A percentile compares a stretch with the other conserved stretches of the same genome.
Evolutionary conservation across 2,888 invertebrate species (phyloP).

Genomic region (Euzetes globulus): DNA sequence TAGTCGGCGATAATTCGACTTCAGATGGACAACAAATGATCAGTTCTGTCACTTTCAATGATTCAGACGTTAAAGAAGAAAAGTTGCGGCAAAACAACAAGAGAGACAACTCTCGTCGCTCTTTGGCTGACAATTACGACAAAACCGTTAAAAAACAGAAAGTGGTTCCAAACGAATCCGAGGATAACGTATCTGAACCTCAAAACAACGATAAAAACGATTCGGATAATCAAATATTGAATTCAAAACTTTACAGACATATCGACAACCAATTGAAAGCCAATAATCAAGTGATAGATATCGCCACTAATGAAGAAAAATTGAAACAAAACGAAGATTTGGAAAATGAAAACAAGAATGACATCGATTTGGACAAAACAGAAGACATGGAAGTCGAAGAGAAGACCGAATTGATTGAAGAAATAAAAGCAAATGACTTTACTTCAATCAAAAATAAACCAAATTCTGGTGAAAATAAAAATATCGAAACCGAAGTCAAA

Average conservation of each 20-base stretch:
- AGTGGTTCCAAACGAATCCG: slow-evolving; percentile 30
- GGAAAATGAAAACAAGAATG: slow-evolving; percentile 16
- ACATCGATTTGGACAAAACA: not conserved
- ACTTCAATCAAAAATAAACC: not conserved
- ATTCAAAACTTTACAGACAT: slow-evolving; percentile 10
- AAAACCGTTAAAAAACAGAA: slow-evolving; percentile 32
- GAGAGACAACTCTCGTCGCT: slow-evolving; percentile 43
- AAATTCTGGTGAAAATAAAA: not conserved
- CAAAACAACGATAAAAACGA: slow-evolving; percentile 30
- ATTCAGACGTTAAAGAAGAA: slow-evolving; percentile 44
- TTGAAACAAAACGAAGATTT: slow-evolving; percentile 23
- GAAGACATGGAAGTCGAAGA: slow-evolving; percentile 39
- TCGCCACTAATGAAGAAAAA: slow-evolving; percentile 35
- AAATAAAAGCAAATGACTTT: slow-evolving; percentile 26
- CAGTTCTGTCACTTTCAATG: not conserved
- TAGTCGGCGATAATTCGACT: slow-evolving; percentile 44
- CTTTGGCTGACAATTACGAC: slow-evolving; percentile 40
- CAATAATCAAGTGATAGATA: slow-evolving; percentile 30
- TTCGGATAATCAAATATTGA: slow-evolving; percentile 24
- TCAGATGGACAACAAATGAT: slow-evolving; percentile 44
- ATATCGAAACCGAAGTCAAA: slow-evolving; percentile 22
- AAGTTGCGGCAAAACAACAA: slow-evolving; percentile 46
- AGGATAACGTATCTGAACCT: not conserved
- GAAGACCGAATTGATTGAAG: slow-evolving; percentile 29
- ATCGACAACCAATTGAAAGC: slow-evolving; percentile 26